These are phyloP conservation scores for Ispidina lecontei DNA, from an alignment of 2,797 vertebrate species.

Conservation along the genomic window DNA sequence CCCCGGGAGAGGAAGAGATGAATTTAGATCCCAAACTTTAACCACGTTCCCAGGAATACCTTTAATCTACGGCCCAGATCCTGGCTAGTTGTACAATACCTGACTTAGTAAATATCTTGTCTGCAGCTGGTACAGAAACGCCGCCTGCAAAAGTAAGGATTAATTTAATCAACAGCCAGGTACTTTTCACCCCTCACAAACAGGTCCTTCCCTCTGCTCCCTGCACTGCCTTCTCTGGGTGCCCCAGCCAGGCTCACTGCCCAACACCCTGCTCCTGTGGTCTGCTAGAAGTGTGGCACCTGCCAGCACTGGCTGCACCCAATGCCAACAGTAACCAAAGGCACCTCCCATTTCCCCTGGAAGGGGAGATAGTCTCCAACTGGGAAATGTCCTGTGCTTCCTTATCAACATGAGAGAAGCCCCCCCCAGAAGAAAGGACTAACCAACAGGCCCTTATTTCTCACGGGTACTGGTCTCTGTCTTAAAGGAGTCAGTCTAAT, in stretches of 20 bases:
- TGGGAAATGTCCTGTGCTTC: neutral
- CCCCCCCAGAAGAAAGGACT: neutral
- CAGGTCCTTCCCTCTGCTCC: neutral
- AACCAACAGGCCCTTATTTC: neutral
- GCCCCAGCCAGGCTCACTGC: neutral
- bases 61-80: neutral
- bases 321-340: neutral
- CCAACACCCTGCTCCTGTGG: neutral
- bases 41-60: neutral
- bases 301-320: neutral
- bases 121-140: constrained; percentile 88
- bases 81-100: constrained; percentile 68
- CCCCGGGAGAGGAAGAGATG: neutral
- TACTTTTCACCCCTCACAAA: neutral
- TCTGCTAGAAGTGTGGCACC: neutral
- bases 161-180: neutral
- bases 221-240: accelerated
- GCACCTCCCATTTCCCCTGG: neutral
- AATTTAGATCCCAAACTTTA: neutral
- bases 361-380: neutral
- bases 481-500: neutral
- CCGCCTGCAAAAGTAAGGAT: constrained; percentile 77
- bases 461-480: neutral
- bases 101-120: constrained; percentile 91
- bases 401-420: neutral